phyloP scores from a whole-genome alignment of 2,888 invertebrate species.

The Orchesellides sinensis region DNA sequence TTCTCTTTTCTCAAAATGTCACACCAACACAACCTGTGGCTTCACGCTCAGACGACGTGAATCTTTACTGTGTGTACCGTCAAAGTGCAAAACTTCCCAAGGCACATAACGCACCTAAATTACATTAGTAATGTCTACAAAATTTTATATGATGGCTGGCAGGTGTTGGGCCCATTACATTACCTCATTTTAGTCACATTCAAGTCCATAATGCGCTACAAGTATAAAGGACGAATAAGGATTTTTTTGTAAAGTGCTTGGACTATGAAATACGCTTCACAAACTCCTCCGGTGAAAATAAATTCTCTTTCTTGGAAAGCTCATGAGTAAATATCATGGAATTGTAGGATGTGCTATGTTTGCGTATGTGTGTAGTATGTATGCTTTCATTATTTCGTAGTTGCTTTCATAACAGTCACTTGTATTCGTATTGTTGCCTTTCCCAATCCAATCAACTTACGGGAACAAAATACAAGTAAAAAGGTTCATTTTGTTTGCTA shows the following conservation, averaged over 20 bases:
- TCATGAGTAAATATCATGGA: conserved; percentile 11
- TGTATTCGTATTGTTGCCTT: not conserved
- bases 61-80: too few relatives aligned
- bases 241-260: too few relatives aligned
- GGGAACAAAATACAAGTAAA: not conserved
- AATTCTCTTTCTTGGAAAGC: not conserved
- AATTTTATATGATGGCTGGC: not conserved
- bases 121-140: too few relatives aligned
- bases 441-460: conserved; percentile 18
- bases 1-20: not conserved
- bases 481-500: not conserved
- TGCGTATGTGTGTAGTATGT: too few relatives aligned
- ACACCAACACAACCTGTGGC: conserved; percentile 14
- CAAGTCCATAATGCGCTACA: too few relatives aligned
- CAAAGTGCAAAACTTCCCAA: too few relatives aligned
- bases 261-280: too few relatives aligned
- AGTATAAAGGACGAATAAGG: too few relatives aligned
- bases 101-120: too few relatives aligned
- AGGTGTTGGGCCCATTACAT: conserved; percentile 3
- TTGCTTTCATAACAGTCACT: not conserved
- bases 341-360: too few relatives aligned
- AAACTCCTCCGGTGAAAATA: conserved; percentile 27
- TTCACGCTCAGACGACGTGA: not conserved
- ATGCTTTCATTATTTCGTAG: too few relatives aligned
- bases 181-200: conserved; percentile 10